Base-by-base conservation (phyloP, 2,797 vertebrate species). In the Manis crassicaudata region DNA sequence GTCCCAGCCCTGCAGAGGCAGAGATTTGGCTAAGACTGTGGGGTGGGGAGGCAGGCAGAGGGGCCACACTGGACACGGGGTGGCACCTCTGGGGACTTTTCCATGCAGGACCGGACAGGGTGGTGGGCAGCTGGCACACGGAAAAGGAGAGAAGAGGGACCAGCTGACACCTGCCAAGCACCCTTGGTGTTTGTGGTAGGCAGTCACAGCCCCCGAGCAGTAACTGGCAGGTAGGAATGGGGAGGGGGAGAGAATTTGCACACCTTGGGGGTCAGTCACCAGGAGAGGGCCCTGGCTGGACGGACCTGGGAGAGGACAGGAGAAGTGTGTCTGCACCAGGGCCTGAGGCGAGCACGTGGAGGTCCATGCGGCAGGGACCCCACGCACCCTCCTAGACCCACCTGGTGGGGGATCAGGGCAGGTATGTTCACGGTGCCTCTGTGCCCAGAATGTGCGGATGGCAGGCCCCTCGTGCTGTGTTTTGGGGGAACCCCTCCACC, bases 361-460 rank as follows among this genome's bases (percentile, higher is more conserved):
- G 46, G 10, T 46, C 46, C 46, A 2, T 46, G 10, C 46, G 2
- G 46, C 46, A 46, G 46, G 27, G 6, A 43, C 9, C 2, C 23
- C 0, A 0, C 11, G 7, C 0, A 0, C 9, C 32, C 5, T 5
- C 11, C 75, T 0, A 27, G n/a, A 27, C 3, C 52, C 16, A 0
- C 6, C 80, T 11, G 37, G 62, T 52, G n/a, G n/a, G n/a, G 43
- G 12, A 21, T 16, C 7, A 8, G 54, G 67, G 13, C 65, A 6
- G 6, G 17, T 56, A 21, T 3, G 16, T 6, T 40, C n/a, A 20
- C 25, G 2, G 11, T 4, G 11, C 80, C 27, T 3, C 27, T 10
- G 0, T 3, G 18, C 25, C 70, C 16, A 20, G 20, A 29, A 20
- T 3, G 4, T 27, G 86, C 10, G 23, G 54, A 60, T 27, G 40